Evolutionary conservation across 2,797 vertebrate genomes (phyloP).

Genomic region (Helostoma temminkii): DNA sequence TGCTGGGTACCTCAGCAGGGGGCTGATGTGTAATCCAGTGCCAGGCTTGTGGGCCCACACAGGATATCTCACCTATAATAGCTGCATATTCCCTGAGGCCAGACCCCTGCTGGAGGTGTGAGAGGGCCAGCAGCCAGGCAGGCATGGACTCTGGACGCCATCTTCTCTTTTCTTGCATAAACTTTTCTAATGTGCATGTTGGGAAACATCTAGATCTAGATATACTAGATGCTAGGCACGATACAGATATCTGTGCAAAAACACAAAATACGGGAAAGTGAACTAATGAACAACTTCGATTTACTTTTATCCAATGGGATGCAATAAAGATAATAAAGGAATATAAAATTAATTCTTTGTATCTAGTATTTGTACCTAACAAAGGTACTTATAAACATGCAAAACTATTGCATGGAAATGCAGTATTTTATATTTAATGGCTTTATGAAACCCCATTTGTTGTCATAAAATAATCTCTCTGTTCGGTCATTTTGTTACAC

Average conservation of each 20-base stretch:
- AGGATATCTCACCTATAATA: slow-evolving; percentile 81
- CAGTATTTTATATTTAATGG: slow-evolving; percentile 4
- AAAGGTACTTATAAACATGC: not conserved
- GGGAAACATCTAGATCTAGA: not conserved
- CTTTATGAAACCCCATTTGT: slow-evolving; percentile 26
- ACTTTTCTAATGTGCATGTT: not conserved
- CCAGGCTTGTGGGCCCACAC: slow-evolving; percentile 65
- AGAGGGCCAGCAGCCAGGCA: slow-evolving; percentile 50
- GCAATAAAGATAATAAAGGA: not conserved
- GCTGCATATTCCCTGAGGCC: slow-evolving; percentile 50
- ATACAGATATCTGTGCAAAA: not conserved
- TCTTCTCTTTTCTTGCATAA: slow-evolving; percentile 2
- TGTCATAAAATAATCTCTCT: slow-evolving; percentile 10
- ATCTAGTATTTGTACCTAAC: not conserved
- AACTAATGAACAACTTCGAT: not conserved
- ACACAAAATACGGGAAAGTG: too few species aligned
- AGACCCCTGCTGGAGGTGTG: slow-evolving; percentile 62
- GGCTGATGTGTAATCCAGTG: slow-evolving; percentile 70
- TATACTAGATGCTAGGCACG: not conserved
- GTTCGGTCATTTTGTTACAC: slow-evolving; percentile 51
- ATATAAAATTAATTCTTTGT: not conserved
- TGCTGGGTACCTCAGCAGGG: slow-evolving; percentile 49
- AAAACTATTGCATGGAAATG: not conserved
- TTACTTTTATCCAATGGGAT: not conserved
- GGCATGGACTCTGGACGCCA: slow-evolving; percentile 17